phyloP scores from a whole-genome alignment of 2,113 vertebrate species.

The Epinephelus moara region DNA sequence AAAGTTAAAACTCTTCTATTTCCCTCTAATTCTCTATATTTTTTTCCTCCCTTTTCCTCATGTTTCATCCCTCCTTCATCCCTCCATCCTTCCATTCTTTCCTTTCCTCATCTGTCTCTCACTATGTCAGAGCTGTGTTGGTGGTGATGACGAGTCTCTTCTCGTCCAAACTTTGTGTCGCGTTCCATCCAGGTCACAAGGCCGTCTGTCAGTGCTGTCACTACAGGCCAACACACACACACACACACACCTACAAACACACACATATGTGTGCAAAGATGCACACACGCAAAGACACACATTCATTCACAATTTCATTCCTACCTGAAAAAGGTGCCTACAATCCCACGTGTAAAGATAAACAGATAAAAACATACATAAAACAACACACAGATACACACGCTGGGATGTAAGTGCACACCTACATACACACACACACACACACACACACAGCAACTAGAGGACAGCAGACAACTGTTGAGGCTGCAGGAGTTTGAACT shows the following conservation, averaged over 20 bases:
- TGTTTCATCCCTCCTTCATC: constrained; percentile 1
- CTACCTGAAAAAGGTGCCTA: neutral
- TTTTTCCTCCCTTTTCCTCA: neutral
- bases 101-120: constrained; percentile 41
- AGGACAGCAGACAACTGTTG: constrained; percentile 69
- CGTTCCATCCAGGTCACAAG: constrained; percentile 54
- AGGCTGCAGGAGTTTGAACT: constrained; percentile 75
- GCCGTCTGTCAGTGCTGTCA: neutral
- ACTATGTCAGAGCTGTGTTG: constrained; percentile 17
- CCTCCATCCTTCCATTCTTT: neutral
- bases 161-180: neutral
- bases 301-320: neutral
- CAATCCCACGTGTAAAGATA: neutral
- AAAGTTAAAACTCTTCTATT: neutral
- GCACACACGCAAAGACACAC: neutral
- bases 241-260: neutral
- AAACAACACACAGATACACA: neutral
- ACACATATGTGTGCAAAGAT: neutral
- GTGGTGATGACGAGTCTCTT: neutral
- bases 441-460: neutral
- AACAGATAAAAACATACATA: neutral
- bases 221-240: neutral
- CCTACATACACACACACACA: neutral
- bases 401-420: neutral
- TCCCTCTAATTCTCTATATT: neutral